These are phyloP conservation scores for Pedetes capensis DNA, from an alignment of 2,113 vertebrate species.

Conservation along the genomic window DNA sequence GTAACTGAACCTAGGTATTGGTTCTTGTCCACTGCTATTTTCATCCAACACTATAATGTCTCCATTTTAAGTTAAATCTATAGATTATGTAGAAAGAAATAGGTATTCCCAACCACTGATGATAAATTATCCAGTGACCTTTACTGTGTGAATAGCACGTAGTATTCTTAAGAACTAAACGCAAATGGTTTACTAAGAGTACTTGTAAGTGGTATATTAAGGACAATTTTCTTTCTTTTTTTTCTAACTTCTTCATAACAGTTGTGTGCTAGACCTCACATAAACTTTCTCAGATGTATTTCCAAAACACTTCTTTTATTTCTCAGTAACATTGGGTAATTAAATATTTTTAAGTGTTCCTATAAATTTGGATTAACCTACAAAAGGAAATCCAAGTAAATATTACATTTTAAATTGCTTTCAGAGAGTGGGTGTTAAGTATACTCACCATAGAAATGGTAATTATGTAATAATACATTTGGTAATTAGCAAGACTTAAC, in stretches of 20 bases:
- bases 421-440: neutral
- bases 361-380: slow-evolving; percentile 34
- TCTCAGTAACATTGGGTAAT: slow-evolving; percentile 2
- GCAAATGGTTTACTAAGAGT: neutral
- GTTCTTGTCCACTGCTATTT: neutral
- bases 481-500: neutral
- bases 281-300: slow-evolving; percentile 21
- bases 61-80: neutral
- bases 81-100: neutral
- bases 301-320: slow-evolving; percentile 18
- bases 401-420: slow-evolving; percentile 28
- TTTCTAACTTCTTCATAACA: slow-evolving; percentile 10
- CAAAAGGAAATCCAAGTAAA: slow-evolving; percentile 46
- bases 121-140: neutral
- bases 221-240: neutral
- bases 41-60: neutral
- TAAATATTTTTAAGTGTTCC: slow-evolving; percentile 3
- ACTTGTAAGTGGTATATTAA: neutral
- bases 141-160: slow-evolving; percentile 13
- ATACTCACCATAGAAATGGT: neutral
- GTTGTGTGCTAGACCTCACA: neutral
- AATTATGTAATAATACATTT: neutral
- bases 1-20: neutral
- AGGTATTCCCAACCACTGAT: neutral
- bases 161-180: neutral